Evolutionary conservation across 2,797 vertebrate genomes (phyloP).

Genomic region (Eospalax fontanierii): DNA sequence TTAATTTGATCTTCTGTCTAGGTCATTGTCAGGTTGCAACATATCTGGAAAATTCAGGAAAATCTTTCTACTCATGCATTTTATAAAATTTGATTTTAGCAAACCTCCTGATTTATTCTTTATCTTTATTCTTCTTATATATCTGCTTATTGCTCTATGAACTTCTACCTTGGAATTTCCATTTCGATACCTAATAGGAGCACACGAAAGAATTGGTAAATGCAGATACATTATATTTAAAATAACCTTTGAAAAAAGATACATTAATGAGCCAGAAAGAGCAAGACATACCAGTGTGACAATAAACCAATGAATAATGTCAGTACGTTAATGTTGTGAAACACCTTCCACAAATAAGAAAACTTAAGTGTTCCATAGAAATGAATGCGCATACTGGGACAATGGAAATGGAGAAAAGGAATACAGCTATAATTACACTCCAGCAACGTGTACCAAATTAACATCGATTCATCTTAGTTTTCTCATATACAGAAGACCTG

Average conservation of each 20-base stretch:
- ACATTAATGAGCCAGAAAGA: neutral
- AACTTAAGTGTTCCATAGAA: neutral
- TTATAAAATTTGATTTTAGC: constrained; percentile 7
- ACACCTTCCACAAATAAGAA: neutral
- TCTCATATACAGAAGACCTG: neutral
- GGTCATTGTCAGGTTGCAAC: neutral
- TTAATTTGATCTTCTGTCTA: neutral
- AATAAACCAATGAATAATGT: neutral
- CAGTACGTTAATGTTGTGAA: no score
- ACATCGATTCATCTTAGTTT: neutral
- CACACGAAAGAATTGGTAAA: neutral
- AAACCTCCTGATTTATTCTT: neutral
- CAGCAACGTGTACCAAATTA: neutral
- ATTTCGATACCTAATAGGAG: neutral
- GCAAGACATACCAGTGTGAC: neutral
- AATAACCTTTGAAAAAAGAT: neutral
- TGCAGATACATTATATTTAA: neutral
- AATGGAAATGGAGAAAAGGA: neutral
- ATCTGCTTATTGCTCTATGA: neutral
- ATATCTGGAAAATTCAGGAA: neutral
- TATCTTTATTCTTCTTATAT: neutral
- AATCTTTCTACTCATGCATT: neutral
- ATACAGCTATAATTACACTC: neutral
- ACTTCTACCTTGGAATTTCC: neutral
- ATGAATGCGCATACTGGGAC: neutral